Percentiles rank a stretch among this genome's conserved stretches.
phyloP scores from a whole-genome alignment of 2,888 invertebrate species.

The Apocheima hispidaria region DNA sequence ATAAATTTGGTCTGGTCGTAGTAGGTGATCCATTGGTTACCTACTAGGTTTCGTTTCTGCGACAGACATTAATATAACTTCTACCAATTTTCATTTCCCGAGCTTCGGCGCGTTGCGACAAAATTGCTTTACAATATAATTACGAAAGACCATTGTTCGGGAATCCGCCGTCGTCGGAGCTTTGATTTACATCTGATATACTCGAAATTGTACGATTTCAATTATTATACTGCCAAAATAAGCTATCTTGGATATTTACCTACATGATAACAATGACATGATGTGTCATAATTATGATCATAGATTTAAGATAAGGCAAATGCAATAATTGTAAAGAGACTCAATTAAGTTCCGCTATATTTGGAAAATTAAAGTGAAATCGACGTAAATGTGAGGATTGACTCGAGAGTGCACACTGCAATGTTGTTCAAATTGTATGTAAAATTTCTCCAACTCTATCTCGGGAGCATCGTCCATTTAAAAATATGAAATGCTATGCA shows the following conservation, averaged over 20 bases:
- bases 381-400: not conserved
- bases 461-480: conserved; percentile 18
- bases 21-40: not conserved
- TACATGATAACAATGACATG: too few relatives aligned
- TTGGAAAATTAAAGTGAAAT: not conserved
- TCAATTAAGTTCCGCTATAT: not conserved
- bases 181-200: conserved; percentile 78
- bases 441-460: conserved; percentile 10
- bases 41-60: conserved; percentile 19
- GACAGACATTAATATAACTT: conserved; percentile 41
- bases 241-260: too few relatives aligned
- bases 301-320: too few relatives aligned
- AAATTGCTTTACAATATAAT: conserved; percentile 83
- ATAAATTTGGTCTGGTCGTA: too few relatives aligned
- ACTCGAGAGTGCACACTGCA: conserved; percentile 4
- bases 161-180: conserved; percentile 56
- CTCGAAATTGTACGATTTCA: conserved; percentile 46
- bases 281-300: too few relatives aligned
- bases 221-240: not conserved
- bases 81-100: conserved; percentile 68
- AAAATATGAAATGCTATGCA: conserved; percentile 18
- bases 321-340: too few relatives aligned
- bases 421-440: conserved; percentile 14
- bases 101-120: conserved; percentile 56
- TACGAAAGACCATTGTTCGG: conserved; percentile 72